A percentile compares a stretch with the other conserved stretches of the same genome.
Conservation (phyloP, 1,140 invertebrate genomes). For the Ptiloglossa arizonensis region DNA sequence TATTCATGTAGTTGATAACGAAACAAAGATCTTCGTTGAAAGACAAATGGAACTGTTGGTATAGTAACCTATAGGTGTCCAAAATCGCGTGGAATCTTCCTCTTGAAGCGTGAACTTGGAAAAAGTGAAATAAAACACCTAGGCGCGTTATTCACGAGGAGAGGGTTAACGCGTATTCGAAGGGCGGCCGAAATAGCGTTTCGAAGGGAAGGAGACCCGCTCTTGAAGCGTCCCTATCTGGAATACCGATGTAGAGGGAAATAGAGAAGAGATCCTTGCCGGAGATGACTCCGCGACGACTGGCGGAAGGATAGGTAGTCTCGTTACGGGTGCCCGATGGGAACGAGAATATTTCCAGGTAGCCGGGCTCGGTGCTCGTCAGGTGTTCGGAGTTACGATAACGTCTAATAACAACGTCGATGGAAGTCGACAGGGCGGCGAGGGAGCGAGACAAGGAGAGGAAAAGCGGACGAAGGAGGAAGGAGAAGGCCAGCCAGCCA, state of each 20-base stretch:
- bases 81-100: too few species aligned
- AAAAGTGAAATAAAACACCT: too few species aligned
- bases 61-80: too few species aligned
- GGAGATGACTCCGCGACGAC: background rate
- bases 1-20: too few species aligned
- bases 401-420: slow-evolving; percentile 50
- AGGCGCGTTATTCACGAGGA: too few species aligned
- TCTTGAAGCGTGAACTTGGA: too few species aligned
- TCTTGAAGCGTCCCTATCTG: too few species aligned
- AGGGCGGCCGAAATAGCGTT: too few species aligned
- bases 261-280: slow-evolving; percentile 25
- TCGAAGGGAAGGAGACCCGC: too few species aligned
- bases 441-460: slow-evolving; percentile 28
- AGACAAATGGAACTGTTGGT: too few species aligned
- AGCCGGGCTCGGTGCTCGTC: slow-evolving; percentile 47
- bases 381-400: slow-evolving; percentile 46
- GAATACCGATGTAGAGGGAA: background rate
- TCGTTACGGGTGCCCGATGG: slow-evolving; percentile 19
- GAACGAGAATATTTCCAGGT: slow-evolving; percentile 61
- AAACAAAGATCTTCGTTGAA: too few species aligned
- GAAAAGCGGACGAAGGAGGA: slow-evolving; percentile 27
- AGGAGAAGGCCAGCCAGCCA: slow-evolving; percentile 52
- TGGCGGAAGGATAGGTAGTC: slow-evolving; percentile 1
- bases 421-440: slow-evolving; percentile 13
- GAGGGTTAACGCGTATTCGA: too few species aligned